These are phyloP conservation scores for Zaprionus lineosus DNA, from an alignment of 2,888 invertebrate species.

Conservation along the genomic window DNA sequence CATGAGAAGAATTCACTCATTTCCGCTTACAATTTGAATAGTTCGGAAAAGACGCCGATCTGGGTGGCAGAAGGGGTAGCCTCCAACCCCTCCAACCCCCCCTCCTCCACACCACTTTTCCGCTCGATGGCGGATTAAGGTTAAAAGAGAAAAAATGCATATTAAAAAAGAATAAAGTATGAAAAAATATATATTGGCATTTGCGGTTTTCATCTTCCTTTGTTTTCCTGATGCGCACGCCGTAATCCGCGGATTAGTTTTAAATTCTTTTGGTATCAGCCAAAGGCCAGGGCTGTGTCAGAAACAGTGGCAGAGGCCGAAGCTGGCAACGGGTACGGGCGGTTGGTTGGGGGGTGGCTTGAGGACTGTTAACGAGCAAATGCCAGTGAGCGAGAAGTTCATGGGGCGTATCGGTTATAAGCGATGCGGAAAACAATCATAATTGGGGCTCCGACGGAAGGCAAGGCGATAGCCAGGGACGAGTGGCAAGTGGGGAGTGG, in stretches of 20 bases:
- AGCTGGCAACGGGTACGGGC: too few relatives aligned
- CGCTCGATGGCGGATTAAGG: too few relatives aligned
- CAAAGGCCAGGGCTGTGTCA: conserved; percentile 47
- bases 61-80: too few relatives aligned
- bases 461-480: too few relatives aligned
- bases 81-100: too few relatives aligned
- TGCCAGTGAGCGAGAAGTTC: conserved; percentile 43
- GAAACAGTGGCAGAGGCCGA: not conserved
- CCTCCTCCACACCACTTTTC: too few relatives aligned
- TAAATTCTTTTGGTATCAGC: conserved; percentile 46
- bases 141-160: too few relatives aligned
- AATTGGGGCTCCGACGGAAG: conserved; percentile 40
- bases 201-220: conserved; percentile 49
- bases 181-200: conserved; percentile 5
- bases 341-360: too few relatives aligned
- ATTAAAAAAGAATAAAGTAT: conserved; percentile 6
- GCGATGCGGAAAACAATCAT: conserved; percentile 59
- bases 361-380: conserved; percentile 50
- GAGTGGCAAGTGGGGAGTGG: too few relatives aligned
- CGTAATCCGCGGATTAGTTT: conserved; percentile 68
- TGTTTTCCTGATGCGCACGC: conserved; percentile 41
- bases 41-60: conserved; percentile 27
- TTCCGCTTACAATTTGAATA: conserved; percentile 66
- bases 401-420: conserved; percentile 42
- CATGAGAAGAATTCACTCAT: conserved; percentile 66